These are phyloP conservation scores for Melanogrammus aeglefinus DNA, from an alignment of 2,797 vertebrate species.

Conservation along the genomic window DNA sequence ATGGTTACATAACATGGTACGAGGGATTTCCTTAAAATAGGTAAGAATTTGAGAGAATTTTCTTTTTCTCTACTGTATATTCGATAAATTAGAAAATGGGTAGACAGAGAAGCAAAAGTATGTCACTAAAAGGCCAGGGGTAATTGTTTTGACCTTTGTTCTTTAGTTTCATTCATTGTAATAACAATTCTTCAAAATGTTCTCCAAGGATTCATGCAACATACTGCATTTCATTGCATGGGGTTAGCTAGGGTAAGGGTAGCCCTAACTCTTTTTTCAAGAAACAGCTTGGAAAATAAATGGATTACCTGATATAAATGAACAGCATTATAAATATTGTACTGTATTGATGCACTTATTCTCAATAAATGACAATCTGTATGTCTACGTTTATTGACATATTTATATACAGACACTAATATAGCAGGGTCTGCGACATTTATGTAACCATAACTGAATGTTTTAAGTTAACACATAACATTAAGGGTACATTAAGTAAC, in stretches of 20 bases:
- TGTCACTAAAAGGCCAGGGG: no score
- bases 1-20: conserved; percentile 40
- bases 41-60: background rate
- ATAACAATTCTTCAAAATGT: background rate
- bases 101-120: no score
- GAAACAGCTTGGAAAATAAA: no score
- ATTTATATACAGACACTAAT: background rate
- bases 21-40: conserved; percentile 15
- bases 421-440: background rate
- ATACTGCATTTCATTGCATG: background rate
- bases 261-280: no score
- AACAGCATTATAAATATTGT: background rate
- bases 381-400: background rate
- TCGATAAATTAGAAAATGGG: background rate
- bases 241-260: background rate
- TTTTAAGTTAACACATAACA: no score
- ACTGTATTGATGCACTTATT: background rate
- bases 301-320: no score
- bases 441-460: background rate
- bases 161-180: background rate
- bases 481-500: no score
- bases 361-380: background rate
- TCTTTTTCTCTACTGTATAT: background rate
- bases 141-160: background rate
- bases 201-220: background rate